Percentiles rank a stretch among this genome's conserved stretches.
phyloP scores from a whole-genome alignment of 1,140 invertebrate species.

The Drosophila sp. region DNA sequence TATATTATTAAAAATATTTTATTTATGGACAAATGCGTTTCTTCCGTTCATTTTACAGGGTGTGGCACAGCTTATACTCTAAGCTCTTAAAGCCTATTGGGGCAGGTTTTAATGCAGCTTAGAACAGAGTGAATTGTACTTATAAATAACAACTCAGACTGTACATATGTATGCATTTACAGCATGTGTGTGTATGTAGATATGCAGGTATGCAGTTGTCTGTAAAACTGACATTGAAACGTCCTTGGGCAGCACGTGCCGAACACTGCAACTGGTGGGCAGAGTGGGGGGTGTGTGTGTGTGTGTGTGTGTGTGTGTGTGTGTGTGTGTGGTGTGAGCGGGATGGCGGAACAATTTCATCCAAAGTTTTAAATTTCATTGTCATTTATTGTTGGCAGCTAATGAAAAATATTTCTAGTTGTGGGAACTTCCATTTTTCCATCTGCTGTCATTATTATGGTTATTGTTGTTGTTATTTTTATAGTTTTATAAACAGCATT shows the following conservation, averaged over 20 bases:
- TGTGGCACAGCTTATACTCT: not conserved
- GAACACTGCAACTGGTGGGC: conserved; percentile 42
- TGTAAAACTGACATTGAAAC: conserved; percentile 64
- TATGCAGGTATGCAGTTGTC: conserved; percentile 10
- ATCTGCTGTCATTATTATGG: conserved; percentile 34
- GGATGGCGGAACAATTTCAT: conserved; percentile 3
- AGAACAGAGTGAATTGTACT: conserved; percentile 23
- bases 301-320: no score
- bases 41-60: conserved; percentile 9
- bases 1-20: no score
- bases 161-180: conserved; percentile 9
- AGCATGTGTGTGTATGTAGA: not conserved
- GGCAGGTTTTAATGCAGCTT: conserved; percentile 43
- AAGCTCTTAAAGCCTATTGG: conserved; percentile 1
- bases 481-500: conserved; percentile 32
- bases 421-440: conserved; percentile 65
- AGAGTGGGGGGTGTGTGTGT: no score
- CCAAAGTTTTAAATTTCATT: conserved; percentile 61
- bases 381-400: conserved; percentile 35
- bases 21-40: no score
- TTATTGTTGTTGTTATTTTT: no score
- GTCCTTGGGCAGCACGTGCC: conserved; percentile 72
- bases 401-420: conserved; percentile 48
- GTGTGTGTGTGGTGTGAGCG: not conserved
- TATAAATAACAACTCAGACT: conserved; percentile 26